A percentile compares a stretch with the other conserved stretches of the same genome.
Evolutionary conservation across 2,888 invertebrate species (phyloP).

Genomic region (Phengaris alcon): DNA sequence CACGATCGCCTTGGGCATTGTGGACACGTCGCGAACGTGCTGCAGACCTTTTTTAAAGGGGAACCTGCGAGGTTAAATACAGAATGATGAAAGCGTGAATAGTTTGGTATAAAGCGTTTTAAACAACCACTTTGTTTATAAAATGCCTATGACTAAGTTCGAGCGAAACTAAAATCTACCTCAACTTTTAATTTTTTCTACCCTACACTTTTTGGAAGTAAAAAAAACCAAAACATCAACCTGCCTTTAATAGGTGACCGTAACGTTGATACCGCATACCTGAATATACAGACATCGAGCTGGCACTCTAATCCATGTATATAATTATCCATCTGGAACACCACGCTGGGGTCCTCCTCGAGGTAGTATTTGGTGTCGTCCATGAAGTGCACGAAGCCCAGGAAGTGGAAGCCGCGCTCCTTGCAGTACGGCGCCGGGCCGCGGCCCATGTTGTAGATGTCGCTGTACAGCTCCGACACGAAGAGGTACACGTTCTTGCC

Average conservation of each 20-base stretch:
- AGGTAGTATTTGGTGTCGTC: conserved; percentile 63
- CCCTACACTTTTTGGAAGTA: too few relatives aligned
- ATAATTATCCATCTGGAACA: conserved; percentile 65
- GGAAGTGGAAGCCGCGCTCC: conserved; percentile 61
- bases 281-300: conserved; percentile 62
- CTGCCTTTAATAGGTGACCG: background rate
- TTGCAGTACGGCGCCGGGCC: conserved; percentile 62
- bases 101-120: too few relatives aligned
- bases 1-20: conserved; percentile 69
- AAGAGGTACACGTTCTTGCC: conserved; percentile 69
- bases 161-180: too few relatives aligned
- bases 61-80: conserved; percentile 49
- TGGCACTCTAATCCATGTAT: conserved; percentile 71
- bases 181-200: too few relatives aligned
- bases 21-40: conserved; percentile 61
- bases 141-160: too few relatives aligned
- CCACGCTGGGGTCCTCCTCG: conserved; percentile 63
- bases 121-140: too few relatives aligned
- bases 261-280: conserved; percentile 44
- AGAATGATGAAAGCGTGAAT: too few relatives aligned
- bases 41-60: conserved; percentile 70
- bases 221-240: too few relatives aligned
- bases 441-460: conserved; percentile 67
- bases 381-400: conserved; percentile 66
- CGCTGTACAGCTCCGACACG: conserved; percentile 66